Percentiles rank a stretch among this genome's conserved stretches.
Evolutionary conservation across 2,113 vertebrate species (phyloP).

Genomic region (Semnornis frantzii): DNA sequence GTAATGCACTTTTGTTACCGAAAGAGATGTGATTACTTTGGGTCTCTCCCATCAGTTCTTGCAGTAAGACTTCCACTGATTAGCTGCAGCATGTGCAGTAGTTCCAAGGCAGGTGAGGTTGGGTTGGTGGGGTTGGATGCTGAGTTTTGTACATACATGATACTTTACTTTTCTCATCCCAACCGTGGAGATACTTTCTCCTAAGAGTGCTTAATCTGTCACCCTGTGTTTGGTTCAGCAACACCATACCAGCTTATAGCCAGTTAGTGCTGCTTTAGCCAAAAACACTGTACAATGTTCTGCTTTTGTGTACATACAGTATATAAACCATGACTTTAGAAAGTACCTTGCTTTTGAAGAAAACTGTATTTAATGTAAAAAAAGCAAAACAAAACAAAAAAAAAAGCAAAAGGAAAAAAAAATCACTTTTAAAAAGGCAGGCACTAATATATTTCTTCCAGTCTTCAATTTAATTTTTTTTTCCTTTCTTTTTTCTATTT

Average conservation of each 20-base stretch:
- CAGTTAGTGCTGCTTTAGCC: slow-evolving; percentile 64
- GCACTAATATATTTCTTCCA: slow-evolving; percentile 79
- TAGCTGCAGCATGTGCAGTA: slow-evolving; percentile 30
- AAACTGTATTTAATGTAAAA: slow-evolving; percentile 81
- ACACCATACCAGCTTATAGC: slow-evolving; percentile 28
- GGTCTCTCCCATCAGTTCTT: neutral
- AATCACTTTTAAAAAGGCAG: slow-evolving; percentile 70
- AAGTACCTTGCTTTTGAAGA: slow-evolving; percentile 72
- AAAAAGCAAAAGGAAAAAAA: neutral
- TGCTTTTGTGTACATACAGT: slow-evolving; percentile 62
- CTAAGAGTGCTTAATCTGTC: slow-evolving; percentile 55
- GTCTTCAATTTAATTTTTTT: slow-evolving; percentile 48
- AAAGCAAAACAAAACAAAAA: neutral
- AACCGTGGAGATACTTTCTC: slow-evolving; percentile 55
- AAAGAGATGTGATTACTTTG: neutral
- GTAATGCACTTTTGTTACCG: slow-evolving; percentile 23
- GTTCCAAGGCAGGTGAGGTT: neutral
- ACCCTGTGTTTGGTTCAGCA: slow-evolving; percentile 55
- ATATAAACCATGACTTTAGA: slow-evolving; percentile 67
- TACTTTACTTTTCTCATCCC: slow-evolving; percentile 61
- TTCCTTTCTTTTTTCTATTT: neutral
- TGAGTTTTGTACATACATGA: slow-evolving; percentile 68
- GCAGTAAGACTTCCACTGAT: slow-evolving; percentile 24
- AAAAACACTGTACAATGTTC: slow-evolving; percentile 45
- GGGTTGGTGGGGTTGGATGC: neutral